A percentile compares a stretch with the other conserved stretches of the same genome.
Evolutionary conservation across 2,113 vertebrate genomes (phyloP).

Genomic region (Perccottus glenii): DNA sequence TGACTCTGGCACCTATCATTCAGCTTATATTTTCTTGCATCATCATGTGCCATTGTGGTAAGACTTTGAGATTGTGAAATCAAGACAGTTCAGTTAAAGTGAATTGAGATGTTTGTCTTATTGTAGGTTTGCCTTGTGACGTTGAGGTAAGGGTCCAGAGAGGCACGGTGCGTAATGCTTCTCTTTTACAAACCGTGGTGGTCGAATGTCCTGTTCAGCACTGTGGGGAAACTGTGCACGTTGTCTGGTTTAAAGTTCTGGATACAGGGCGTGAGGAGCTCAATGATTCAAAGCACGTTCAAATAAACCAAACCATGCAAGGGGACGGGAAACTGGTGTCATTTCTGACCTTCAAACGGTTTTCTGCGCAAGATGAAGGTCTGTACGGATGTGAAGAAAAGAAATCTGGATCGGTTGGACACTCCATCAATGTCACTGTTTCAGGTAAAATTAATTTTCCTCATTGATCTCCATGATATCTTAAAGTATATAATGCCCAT

Average conservation of each 20-base stretch:
- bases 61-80: background rate
- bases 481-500: too few relatives aligned
- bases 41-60: slow-evolving; percentile 30
- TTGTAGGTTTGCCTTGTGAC: slow-evolving; percentile 31
- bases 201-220: slow-evolving; percentile 36
- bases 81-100: background rate
- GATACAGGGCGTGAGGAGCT: accelerated
- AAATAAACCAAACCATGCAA: background rate
- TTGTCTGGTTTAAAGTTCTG: slow-evolving; percentile 52
- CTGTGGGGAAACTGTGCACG: slow-evolving; percentile 13
- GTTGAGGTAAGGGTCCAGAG: background rate
- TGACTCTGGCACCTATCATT: background rate
- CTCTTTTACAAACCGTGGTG: slow-evolving; percentile 1
- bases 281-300: background rate
- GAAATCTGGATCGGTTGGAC: background rate
- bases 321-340: background rate
- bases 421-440: slow-evolving; percentile 41
- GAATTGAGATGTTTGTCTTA: background rate
- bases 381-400: slow-evolving; percentile 30
- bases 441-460: slow-evolving; percentile 37
- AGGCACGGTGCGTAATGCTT: background rate
- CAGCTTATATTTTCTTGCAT: slow-evolving; percentile 19
- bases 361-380: slow-evolving; percentile 31
- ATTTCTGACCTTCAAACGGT: slow-evolving; percentile 40
- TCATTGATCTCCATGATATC: background rate